Base-by-base conservation (phyloP, 2,888 invertebrate genomes). In the Fragum whitleyi region DNA sequence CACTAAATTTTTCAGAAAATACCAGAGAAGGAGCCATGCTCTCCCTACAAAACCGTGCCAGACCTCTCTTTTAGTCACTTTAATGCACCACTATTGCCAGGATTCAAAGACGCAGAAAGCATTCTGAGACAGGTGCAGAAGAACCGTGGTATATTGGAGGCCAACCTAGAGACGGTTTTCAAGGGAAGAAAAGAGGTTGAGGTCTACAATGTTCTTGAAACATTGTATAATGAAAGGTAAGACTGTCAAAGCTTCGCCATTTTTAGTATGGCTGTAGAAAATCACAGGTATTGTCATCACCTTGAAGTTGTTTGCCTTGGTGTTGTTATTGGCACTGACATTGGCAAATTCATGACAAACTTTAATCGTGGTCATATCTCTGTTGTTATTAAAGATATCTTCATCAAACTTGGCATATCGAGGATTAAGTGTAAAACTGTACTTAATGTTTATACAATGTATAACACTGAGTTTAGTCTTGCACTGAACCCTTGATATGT, bases 81-180 rank as follows among this genome's bases (percentile, higher is more conserved):
- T 57, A 86, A 86, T 70, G 86, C 86, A 2, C 87, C 87, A 0
- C 65, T 86, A 3, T 72, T 83, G n/a, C 84, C 88, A 9, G 86
- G 86, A 57, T 89, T 88, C 68, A 77, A 79, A 32, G 91, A 91
- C 51, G 92, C 92, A n/a, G 85, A 87, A 72, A 81, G 74, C 16
- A 87, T 91, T 9, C 80, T 92, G 26, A 71, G 80, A 32, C 87
- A 89, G 47, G 89, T 92, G 0, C 87, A 88, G 65, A 69, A 85
- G 55, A 88, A 83, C 36, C 85, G 90, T 21, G 87, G 83, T 16
- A 88, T 78, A 47, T 86, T 92, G 53, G 91, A 92, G 79, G 86
- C 87, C 6, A 92, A 92, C 82, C 70, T 92, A 59, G 87, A 91
- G 62, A 81, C 86, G 19, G 89, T 92, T 28, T 74, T 91, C n/a